Evolutionary conservation across 92 coral and sea anemone genomes (phyloP), one percentile per base, ranked within the genome.

Genomic region (Diadumene lineata): DNA sequence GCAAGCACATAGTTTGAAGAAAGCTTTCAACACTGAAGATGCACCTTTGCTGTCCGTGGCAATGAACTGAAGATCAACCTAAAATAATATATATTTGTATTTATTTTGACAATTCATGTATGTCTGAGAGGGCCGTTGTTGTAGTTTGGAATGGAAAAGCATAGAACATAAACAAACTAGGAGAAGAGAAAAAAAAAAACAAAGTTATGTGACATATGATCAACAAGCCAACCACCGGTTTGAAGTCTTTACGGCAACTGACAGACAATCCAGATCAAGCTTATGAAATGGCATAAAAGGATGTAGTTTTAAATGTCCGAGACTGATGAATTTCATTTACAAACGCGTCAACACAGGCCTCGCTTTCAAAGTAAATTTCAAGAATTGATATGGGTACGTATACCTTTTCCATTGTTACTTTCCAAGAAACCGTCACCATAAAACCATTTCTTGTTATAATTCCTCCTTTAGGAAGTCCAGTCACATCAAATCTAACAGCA

Each of bases 51-150:
- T n/a, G n/a, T n/a, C n/a, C n/a, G n/a, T 67, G 18, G 17, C 72
- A 21, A 38, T 67, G 1, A 67, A 15, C 48, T 67, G n/a, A 44
- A 67, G 48, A 21, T 67, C 17, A 23, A 67, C 72, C 72, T 67
- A 25, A 38, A 62, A 15, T 44, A 44, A 44, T 44, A 8, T 44
- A 44, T 44, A 8, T 44, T 44, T 17, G 17, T 44, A 8, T 44
- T 44, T 44, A 9, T 17, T 17, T 44, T 44, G 51, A 8, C 17
- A 44, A 9, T 44, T 44, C n/a, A n/a, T 44, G 9, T 44, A 8
- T 44, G 9, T 44, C 51, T 44, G 17, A 44, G 17, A 44, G 17
- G 17, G 17, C 17, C 9, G 17, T 9, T 9, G 51, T 44, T 44
- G 10, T 8, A 44, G 17, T 8, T 44, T 44, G 10, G 17, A 8